Base-by-base conservation (phyloP, 1,140 invertebrate genomes). In the Drosophila takahashii region DNA sequence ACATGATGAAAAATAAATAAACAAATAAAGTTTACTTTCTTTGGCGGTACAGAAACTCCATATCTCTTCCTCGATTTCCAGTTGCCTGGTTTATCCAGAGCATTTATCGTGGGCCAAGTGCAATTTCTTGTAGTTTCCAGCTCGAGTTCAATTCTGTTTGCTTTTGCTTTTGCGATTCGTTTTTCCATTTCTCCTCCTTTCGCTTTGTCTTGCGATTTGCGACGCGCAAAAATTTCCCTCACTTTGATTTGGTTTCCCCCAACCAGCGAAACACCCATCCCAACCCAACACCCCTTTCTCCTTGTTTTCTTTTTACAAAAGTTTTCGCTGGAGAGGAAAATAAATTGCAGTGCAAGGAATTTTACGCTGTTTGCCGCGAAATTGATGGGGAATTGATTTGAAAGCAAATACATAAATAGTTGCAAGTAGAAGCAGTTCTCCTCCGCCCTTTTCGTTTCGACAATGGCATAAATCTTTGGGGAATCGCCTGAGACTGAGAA, bases 401-500 rank as follows among this genome's bases (percentile, higher is more conserved):
- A 86, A 86, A 86, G 83, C 83, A 86, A 86, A 86, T 86, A 86
- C 83, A 86, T 86, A 86, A 87, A 85, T 85, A 85, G 81, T 75
- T 75, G 72, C 72, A 57, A 75, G 58, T 62, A 41, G 47, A 54
- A 75, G 71, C 58, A 60, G 39, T 56, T 47, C 47, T 18, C 34
- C 16, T 34, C 26, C 39, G 11, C 47, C 22, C 13, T 50, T 27
- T 15, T 37, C 26, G 29, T 27, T 26, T 13, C 66, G 45, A 75
- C 72, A 75, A 74, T 70, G 45, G 70, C 59, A 75, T 65, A 75
- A 75, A 75, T 75, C 70, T 75, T 51, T 57, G 52, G 70, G 71
- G 62, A 56, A 59, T 71, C 45, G 70, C 32, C 37, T 22, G 59
- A 74, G 51, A 65, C 71, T 57, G 72, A 57, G 59, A 65, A 75